Conservation (phyloP, 2,113 vertebrate species). For the Stercorarius parasiticus region DNA sequence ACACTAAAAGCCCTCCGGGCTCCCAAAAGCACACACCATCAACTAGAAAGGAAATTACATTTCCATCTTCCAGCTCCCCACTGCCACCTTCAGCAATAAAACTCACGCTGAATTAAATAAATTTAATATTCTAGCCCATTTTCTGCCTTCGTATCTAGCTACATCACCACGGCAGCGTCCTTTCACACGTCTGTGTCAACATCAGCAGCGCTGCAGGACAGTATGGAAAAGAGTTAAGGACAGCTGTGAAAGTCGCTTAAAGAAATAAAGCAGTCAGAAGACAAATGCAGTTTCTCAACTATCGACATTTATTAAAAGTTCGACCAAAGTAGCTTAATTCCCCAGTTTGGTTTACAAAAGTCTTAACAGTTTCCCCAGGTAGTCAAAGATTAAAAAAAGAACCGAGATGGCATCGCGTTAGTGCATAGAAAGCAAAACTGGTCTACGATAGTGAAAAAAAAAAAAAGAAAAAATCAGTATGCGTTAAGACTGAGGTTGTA, state of each 20-base stretch:
- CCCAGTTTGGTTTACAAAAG: constrained; percentile 56
- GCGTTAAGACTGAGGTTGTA: neutral
- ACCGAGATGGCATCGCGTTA: neutral
- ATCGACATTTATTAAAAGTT: constrained; percentile 57
- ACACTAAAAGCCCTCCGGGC: neutral
- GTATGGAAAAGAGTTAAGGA: neutral
- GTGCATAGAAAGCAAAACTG: constrained; percentile 14
- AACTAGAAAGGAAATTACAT: neutral
- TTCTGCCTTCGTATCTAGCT: neutral
- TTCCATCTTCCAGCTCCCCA: neutral
- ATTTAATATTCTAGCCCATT: neutral
- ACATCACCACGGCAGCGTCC: accelerated
- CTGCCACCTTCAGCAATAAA: neutral
- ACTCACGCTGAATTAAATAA: neutral
- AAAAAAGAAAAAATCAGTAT: neutral
- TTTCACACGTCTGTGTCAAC: neutral
- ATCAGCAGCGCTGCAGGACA: neutral
- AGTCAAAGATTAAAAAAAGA: neutral
- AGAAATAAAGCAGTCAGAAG: constrained; percentile 40
- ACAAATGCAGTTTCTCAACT: constrained; percentile 31
- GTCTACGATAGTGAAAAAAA: neutral
- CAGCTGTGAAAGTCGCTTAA: neutral
- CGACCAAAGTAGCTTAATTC: constrained; percentile 1
- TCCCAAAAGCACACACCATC: neutral
- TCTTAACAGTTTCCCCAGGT: constrained; percentile 2